Percentiles rank a stretch among this genome's conserved stretches.
These are phyloP conservation scores for Lottia scabra DNA, from an alignment of 2,888 invertebrate genomes.

Conservation along the genomic window DNA sequence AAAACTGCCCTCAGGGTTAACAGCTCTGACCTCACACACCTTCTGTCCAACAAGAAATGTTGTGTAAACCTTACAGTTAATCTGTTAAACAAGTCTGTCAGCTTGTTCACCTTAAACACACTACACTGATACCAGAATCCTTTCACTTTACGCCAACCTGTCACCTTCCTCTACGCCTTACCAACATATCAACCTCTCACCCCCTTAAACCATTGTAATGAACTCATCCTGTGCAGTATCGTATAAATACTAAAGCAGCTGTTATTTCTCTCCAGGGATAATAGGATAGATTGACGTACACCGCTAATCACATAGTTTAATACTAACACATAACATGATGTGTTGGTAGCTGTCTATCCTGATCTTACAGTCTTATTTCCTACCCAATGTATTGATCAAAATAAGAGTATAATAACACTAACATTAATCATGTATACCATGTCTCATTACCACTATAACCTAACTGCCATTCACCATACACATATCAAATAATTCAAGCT, in stretches of 20 bases:
- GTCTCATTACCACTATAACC: not conserved
- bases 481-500: not conserved
- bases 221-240: conserved; percentile 18
- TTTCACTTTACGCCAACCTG: not conserved
- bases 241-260: conserved; percentile 21
- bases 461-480: not conserved
- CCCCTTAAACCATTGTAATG: conserved; percentile 15
- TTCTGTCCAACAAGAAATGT: not conserved
- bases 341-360: not conserved
- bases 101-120: too few relatives aligned
- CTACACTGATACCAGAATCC: not conserved
- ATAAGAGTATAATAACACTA: not conserved
- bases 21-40: conserved; percentile 3
- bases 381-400: not conserved
- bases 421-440: not conserved
- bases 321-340: conserved; percentile 20
- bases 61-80: not conserved
- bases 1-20: not conserved
- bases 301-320: conserved; percentile 27
- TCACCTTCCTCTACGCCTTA: conserved; percentile 8
- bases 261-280: conserved; percentile 26
- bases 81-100: too few relatives aligned
- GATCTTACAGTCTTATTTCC: not conserved
- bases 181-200: conserved; percentile 13
- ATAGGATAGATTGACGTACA: conserved; percentile 24